phyloP scores from a whole-genome alignment of 2,113 vertebrate genomes.

The Chiloscyllium plagiosum region DNA sequence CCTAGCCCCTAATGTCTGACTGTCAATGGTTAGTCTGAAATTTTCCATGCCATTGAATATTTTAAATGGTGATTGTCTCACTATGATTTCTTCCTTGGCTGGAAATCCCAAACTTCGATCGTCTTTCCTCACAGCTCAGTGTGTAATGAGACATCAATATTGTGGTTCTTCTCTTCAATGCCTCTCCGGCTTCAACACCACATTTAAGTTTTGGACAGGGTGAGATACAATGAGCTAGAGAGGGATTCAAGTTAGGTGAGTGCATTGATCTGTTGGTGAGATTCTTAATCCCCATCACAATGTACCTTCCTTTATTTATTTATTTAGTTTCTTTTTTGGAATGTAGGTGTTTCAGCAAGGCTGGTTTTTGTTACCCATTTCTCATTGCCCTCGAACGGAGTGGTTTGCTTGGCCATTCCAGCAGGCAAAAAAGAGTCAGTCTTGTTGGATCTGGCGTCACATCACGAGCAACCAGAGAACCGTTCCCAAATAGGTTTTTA shows the following conservation, averaged over 20 bases:
- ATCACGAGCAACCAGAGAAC: no score
- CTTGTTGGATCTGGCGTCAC: no score
- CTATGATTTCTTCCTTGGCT: not conserved
- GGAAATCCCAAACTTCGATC: not conserved
- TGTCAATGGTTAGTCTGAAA: not conserved
- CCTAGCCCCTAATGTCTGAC: not conserved
- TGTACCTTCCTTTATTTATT: not conserved
- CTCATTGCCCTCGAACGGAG: no score
- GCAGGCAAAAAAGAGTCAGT: no score
- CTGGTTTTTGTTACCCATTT: no score
- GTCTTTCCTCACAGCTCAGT: not conserved
- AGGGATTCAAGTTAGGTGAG: not conserved
- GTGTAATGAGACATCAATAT: not conserved
- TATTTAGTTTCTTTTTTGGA: no score
- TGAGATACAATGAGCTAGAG: not conserved
- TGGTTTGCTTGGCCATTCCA: no score
- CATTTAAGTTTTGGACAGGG: not conserved
- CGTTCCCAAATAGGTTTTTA: no score
- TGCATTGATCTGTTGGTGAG: not conserved
- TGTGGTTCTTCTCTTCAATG: not conserved
- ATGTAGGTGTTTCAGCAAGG: no score
- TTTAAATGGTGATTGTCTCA: not conserved
- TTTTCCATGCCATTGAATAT: not conserved
- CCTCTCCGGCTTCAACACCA: not conserved
- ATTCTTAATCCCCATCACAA: not conserved